Conservation (phyloP, 2,888 invertebrate species). For the Macaria liturata region DNA sequence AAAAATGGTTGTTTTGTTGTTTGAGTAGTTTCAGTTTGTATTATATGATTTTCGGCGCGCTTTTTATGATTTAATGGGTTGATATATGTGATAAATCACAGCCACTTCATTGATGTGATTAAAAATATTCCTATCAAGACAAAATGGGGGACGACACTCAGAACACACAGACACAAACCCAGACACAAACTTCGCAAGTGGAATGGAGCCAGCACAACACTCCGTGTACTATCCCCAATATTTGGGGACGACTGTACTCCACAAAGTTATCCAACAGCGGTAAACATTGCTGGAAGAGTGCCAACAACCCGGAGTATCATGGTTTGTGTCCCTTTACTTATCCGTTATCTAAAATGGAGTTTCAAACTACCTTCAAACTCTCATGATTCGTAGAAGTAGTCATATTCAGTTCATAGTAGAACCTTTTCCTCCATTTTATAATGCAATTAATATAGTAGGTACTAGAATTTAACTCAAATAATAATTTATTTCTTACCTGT, state of each 20-base stretch:
- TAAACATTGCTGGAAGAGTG: conserved; percentile 61
- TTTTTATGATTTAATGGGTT: too few relatives aligned
- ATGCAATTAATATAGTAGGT: too few relatives aligned
- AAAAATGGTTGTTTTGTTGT: too few relatives aligned
- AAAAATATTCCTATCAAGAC: background rate
- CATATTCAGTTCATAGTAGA: too few relatives aligned
- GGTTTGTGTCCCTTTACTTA: conserved; percentile 50
- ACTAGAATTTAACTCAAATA: too few relatives aligned
- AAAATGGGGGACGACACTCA: conserved; percentile 66
- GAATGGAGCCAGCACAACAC: conserved; percentile 74
- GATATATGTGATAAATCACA: too few relatives aligned
- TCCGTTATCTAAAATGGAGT: background rate
- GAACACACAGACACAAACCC: conserved; percentile 76
- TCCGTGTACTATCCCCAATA: conserved; percentile 65
- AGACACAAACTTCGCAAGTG: conserved; percentile 74
- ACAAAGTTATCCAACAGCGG: conserved; percentile 58
- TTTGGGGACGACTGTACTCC: conserved; percentile 80
- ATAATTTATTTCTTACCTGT: too few relatives aligned
- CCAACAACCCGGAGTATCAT: conserved; percentile 59
- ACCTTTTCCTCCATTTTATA: too few relatives aligned
- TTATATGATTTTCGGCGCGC: too few relatives aligned
- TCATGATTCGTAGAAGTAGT: background rate
- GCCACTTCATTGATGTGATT: conserved; percentile 3
- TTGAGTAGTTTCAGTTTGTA: too few relatives aligned
- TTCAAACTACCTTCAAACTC: conserved; percentile 24